A percentile compares a stretch with the other conserved stretches of the same genome.
Conservation (phyloP, 1,140 invertebrate species). For the Hyphantria cunea region DNA sequence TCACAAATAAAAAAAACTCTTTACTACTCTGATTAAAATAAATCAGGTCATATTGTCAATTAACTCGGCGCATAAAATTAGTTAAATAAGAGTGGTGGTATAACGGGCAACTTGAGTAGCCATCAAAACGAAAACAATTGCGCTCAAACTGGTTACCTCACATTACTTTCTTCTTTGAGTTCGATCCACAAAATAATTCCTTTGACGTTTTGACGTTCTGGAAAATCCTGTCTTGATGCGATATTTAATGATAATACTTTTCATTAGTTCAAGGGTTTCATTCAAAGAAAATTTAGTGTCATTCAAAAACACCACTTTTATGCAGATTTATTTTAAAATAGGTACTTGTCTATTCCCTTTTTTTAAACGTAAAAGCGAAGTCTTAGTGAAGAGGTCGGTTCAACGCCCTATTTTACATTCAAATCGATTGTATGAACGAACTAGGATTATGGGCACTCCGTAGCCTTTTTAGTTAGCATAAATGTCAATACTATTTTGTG, state of each 20-base stretch:
- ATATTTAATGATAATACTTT: no score
- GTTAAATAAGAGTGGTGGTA: conserved; percentile 65
- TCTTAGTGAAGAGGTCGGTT: conserved; percentile 31
- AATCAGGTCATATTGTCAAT: conserved; percentile 38
- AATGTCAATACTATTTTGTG: conserved; percentile 4
- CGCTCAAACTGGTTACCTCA: conserved; percentile 49
- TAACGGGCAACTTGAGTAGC: conserved; percentile 56
- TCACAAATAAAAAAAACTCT: no score
- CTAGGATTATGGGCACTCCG: conserved; percentile 20
- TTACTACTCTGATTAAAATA: no score
- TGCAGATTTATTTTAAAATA: no score
- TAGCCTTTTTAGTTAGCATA: conserved; percentile 9
- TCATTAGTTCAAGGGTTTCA: no score
- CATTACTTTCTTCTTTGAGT: conserved; percentile 6
- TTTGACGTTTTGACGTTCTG: background rate
- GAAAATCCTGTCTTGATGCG: no score
- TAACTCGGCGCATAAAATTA: conserved; percentile 29
- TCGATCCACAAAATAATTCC: conserved; percentile 15
- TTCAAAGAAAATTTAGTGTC: no score
- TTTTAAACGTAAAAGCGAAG: conserved; percentile 31
- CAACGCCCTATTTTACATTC: conserved; percentile 38
- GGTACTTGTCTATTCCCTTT: no score
- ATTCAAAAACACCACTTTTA: no score
- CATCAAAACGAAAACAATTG: conserved; percentile 61
- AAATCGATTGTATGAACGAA: conserved; percentile 31